These are phyloP conservation scores for Acanthacorydalis orientalis DNA, from an alignment of 2,888 invertebrate genomes.

Conservation along the genomic window DNA sequence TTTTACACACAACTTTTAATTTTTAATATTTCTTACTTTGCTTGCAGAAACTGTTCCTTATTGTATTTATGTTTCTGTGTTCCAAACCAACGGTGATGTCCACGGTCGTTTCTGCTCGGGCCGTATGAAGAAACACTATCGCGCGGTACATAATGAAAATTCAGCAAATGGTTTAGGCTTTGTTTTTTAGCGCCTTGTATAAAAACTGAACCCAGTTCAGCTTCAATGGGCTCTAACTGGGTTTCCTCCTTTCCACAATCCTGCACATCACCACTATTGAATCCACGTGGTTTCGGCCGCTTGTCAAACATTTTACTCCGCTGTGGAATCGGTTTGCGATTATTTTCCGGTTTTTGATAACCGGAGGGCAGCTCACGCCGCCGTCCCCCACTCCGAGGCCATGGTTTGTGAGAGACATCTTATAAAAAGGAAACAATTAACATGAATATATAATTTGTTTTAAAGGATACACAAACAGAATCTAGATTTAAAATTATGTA, in stretches of 20 bases:
- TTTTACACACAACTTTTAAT: conserved; percentile 6
- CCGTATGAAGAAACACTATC: conserved; percentile 23
- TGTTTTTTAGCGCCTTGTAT: conserved; percentile 76
- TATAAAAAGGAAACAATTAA: too few species aligned
- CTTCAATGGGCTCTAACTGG: conserved; percentile 41
- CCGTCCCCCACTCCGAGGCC: conserved; percentile 40
- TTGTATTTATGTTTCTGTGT: conserved; percentile 58
- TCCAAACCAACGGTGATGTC: conserved; percentile 24
- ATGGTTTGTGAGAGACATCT: conserved; percentile 37
- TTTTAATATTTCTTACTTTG: conserved; percentile 48
- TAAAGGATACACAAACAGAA: conserved; percentile 16
- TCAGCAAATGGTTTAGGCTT: conserved; percentile 85
- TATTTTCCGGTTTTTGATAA: conserved; percentile 42
- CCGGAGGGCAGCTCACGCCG: conserved; percentile 42
- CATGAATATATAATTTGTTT: too few species aligned
- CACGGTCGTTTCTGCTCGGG: conserved; percentile 14
- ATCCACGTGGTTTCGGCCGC: conserved; percentile 52
- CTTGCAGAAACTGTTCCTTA: conserved; percentile 87
- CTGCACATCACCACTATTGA: conserved; percentile 30
- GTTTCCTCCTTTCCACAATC: conserved; percentile 51
- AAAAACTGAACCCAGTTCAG: conserved; percentile 72
- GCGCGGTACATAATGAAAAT: conserved; percentile 69
- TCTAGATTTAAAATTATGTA: too few species aligned
- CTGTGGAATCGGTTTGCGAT: conserved; percentile 49
- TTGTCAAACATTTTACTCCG: conserved; percentile 51